These are phyloP conservation scores for Mormyrops attenuatus DNA, from an alignment of 2,797 vertebrate genomes.

Conservation along the genomic window DNA sequence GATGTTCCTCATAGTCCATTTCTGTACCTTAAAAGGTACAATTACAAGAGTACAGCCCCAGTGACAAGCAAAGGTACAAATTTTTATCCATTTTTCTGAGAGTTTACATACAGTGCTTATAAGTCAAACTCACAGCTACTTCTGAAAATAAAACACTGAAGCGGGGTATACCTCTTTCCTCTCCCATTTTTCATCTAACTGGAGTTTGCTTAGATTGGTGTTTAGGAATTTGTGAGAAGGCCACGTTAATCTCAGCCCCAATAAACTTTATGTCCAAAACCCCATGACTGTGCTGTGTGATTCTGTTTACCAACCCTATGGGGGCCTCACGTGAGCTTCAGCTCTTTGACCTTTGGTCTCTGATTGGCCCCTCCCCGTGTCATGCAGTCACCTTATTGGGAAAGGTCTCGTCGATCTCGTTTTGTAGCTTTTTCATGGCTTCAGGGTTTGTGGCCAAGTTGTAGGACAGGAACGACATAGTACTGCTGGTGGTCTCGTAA, in stretches of 20 bases:
- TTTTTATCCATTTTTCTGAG: not conserved
- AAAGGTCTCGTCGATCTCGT: conserved; percentile 63
- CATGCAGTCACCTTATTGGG: conserved; percentile 57
- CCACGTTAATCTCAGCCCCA: not conserved
- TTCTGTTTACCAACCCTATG: not conserved
- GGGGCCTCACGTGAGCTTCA: not conserved
- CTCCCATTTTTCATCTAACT: not conserved
- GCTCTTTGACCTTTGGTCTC: not conserved
- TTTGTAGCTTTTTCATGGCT: conserved; percentile 60
- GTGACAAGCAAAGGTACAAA: not conserved
- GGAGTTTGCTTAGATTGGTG: not conserved
- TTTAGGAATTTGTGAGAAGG: not conserved
- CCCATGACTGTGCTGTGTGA: not conserved
- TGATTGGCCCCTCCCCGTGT: not conserved
- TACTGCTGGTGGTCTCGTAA: conserved; percentile 68
- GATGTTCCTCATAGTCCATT: not conserved
- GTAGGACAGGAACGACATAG: conserved; percentile 61
- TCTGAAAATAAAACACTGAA: not conserved
- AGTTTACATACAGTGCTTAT: not conserved
- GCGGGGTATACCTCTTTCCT: not conserved
- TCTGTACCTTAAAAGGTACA: not conserved
- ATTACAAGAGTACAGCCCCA: not conserved
- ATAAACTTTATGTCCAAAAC: not conserved
- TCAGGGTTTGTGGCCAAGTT: conserved; percentile 65
- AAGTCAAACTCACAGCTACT: not conserved